Percentiles rank a stretch among this genome's conserved stretches.
These are phyloP conservation scores for Rhingia rostrata DNA, from an alignment of 2,888 invertebrate genomes.

Conservation along the genomic window DNA sequence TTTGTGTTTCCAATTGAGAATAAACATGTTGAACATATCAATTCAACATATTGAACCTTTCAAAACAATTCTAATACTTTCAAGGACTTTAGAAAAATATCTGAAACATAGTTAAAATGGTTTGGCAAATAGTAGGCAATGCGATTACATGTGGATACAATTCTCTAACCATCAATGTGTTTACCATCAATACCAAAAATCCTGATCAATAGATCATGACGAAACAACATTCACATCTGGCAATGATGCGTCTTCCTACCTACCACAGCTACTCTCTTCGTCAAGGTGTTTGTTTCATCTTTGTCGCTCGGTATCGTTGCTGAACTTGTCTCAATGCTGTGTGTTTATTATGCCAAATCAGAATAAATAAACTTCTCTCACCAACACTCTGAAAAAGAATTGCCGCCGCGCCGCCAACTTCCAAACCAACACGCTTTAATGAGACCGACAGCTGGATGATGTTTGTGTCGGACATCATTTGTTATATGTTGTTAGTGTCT, in stretches of 20 bases:
- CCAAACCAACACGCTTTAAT: constrained; percentile 60
- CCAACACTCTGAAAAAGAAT: constrained; percentile 22
- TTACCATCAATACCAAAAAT: not conserved
- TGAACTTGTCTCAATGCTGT: constrained; percentile 2
- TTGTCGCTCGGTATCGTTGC: too few relatives aligned
- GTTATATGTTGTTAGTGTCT: constrained; percentile 20
- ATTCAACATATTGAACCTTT: too few relatives aligned
- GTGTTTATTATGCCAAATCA: constrained; percentile 31
- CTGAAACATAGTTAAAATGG: too few relatives aligned
- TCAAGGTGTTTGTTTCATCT: not conserved
- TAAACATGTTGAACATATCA: too few relatives aligned
- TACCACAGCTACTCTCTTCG: constrained; percentile 30
- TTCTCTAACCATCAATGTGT: too few relatives aligned
- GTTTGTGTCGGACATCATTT: too few relatives aligned
- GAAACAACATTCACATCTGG: constrained; percentile 44
- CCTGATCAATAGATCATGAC: constrained; percentile 41
- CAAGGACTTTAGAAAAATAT: too few relatives aligned
- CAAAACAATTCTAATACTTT: too few relatives aligned
- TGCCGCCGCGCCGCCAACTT: not conserved
- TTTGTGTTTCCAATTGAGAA: too few relatives aligned
- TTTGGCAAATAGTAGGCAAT: too few relatives aligned
- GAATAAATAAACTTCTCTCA: constrained; percentile 16
- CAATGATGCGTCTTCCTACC: constrained; percentile 37
- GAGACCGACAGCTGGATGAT: constrained; percentile 49
- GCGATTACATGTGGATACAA: too few relatives aligned